Percentiles rank a stretch among this genome's conserved stretches.
Evolutionary conservation across 2,797 vertebrate genomes (phyloP).

Genomic region (Megaceryle alcyon): DNA sequence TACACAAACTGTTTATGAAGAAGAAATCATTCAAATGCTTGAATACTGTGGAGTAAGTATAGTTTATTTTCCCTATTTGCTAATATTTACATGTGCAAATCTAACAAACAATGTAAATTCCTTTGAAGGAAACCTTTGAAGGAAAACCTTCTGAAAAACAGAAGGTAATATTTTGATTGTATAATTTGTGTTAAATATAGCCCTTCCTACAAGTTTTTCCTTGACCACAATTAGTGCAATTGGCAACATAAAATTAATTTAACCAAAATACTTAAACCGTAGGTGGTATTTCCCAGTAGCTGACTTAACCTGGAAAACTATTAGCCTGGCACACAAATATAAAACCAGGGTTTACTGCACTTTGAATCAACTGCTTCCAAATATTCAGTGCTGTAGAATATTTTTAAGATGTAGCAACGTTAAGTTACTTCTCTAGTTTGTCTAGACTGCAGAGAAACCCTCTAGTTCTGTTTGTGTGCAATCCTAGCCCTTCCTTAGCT

Average conservation of each 20-base stretch:
- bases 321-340: background rate
- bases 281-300: background rate
- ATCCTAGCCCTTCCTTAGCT: background rate
- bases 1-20: constrained; percentile 91
- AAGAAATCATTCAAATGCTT: constrained; percentile 93
- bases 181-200: background rate
- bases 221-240: background rate
- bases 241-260: background rate
- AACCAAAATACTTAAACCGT: background rate
- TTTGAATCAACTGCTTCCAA: background rate
- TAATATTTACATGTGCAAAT: background rate
- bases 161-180: background rate
- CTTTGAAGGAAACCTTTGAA: background rate
- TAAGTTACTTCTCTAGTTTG: background rate
- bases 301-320: background rate
- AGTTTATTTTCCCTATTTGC: constrained; percentile 5
- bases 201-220: background rate
- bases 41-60: constrained; percentile 95
- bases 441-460: background rate
- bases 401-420: background rate
- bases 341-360: background rate
- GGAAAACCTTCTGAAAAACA: background rate
- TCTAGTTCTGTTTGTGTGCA: background rate
- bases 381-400: background rate
- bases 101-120: background rate